Conservation (phyloP, 2,113 vertebrate genomes). For the Grantiella picta region DNA sequence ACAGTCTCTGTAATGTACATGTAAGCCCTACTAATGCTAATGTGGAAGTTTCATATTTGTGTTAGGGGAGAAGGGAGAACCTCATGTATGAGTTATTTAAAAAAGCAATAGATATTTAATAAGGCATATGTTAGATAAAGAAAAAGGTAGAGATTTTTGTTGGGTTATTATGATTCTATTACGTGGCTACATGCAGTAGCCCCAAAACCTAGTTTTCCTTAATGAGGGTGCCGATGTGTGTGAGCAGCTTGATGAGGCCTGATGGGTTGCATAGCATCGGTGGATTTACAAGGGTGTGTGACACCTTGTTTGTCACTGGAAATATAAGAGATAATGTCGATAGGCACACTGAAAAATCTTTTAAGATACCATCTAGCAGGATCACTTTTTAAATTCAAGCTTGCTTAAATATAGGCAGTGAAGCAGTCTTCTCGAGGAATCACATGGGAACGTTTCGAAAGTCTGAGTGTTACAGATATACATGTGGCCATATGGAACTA, state of each 20-base stretch:
- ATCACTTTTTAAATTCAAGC: not conserved
- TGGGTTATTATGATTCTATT: not conserved
- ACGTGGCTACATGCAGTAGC: not conserved
- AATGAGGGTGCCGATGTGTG: not conserved
- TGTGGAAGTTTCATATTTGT: not conserved
- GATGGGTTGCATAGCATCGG: not conserved
- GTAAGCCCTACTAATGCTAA: not conserved
- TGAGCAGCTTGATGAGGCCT: not conserved
- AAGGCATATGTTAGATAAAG: not conserved
- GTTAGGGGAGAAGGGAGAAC: not conserved
- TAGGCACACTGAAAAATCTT: not conserved
- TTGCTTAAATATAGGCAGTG: not conserved
- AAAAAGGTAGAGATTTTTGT: not conserved
- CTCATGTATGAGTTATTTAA: not conserved
- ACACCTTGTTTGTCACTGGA: not conserved
- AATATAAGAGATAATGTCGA: not conserved
- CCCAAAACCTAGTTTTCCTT: not conserved
- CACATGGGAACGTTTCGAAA: not conserved
- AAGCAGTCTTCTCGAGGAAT: not conserved
- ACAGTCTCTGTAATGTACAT: not conserved
- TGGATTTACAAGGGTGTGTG: not conserved
- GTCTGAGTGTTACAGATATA: not conserved
- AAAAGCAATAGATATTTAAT: not conserved
- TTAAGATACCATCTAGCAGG: not conserved
- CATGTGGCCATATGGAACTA: not conserved